Base-by-base conservation (phyloP, 2,113 vertebrate species). In the Brachirus orientalis region DNA sequence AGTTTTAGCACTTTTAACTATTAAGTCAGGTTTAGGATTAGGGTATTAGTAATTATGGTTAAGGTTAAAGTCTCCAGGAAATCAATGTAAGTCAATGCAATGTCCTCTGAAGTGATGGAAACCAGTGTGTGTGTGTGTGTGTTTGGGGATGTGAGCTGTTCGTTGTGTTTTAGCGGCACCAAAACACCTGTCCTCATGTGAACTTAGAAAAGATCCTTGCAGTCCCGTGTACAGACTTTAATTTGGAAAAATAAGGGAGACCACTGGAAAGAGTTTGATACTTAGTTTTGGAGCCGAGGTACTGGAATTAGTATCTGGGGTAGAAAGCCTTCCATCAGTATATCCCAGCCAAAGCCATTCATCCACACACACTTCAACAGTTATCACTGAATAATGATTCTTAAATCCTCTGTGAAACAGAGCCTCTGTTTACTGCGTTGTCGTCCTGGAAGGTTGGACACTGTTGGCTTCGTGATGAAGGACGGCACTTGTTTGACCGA, bases 401-500 rank as follows among this genome's bases (percentile, higher is more conserved):
- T n/a, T n/a, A n/a, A n/a, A n/a, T n/a, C n/a, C n/a, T n/a, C 48
- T 7, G 6, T 36, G 50, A 50, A 41, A 36, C 10, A 9, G 19
- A 38, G 41, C 52, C 18, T 58, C 51, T 40, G 11, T 48, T 41
- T 5, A 8, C 33, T 7, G 36, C 11, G n/a, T n/a, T n/a, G n/a
- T n/a, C n/a, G n/a, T 70, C 45, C 59, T 48, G 51, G 51, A 77
- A n/a, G 33, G 12, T 16, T 45, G 20, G 62, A 73, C 9, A 6
- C 33, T 50, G 44, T 75, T 79, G 76, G 84, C 79, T 52, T 38
- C 1, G 22, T 33, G 35, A 63, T 62, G 46, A 66, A 60, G 41
- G 22, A 57, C 52, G 60, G 47, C 12, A 16, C 61, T 64, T 36
- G 19, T 69, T 59, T 44, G 61, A 65, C 71, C 54, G 17, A 28